Base-by-base conservation (phyloP, 2,113 vertebrate species). In the Enhydra lutris region DNA sequence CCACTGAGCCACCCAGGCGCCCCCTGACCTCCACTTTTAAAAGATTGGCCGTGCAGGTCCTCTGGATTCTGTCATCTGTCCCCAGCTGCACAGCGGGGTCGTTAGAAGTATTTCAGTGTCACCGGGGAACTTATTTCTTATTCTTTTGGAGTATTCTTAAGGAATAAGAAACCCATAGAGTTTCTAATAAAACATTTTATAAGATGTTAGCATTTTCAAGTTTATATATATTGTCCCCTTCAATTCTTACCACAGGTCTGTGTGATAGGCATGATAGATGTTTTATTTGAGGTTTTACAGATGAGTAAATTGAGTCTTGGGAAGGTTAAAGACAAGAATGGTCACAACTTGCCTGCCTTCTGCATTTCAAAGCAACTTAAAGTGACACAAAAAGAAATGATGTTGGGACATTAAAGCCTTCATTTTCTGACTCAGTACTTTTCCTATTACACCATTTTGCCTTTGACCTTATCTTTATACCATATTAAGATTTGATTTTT, bases 281-380 rank as follows among this genome's bases (percentile, higher is more conserved):
- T 80, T 95, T 93, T 89, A 89, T 76, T 21, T 96, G 63, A 83
- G 11, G 8, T 42, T 95, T 93, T 79, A 79, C 31, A 94, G 26
- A 57, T 59, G 76, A 90, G 6, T 59, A 95, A 89, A 34, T 71
- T 69, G 76, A 88, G 36, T 23, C 23, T 83, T 13, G 14, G 52
- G 20, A 39, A 93, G 6, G 2, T 42, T 69, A 36, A 93, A 69
- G 34, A 26, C 4, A 36, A 92, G 50, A 67, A 36, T 42, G 18
- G 0, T 59, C 52, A 20, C 39, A 78, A 57, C 55, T 1, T 57
- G 23, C 0, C 2, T 80, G 15, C 3, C 9, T 88, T 65, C 55
- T 17, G 73, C 14, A 36, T 91, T 85, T 24, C 0, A 61, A 45
- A 85, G 50, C 6, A 47, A 57, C 26, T 87, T 87, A 59, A 87